These are phyloP conservation scores for Drosophila leontia DNA, from an alignment of 1,140 invertebrate genomes.

Conservation along the genomic window DNA sequence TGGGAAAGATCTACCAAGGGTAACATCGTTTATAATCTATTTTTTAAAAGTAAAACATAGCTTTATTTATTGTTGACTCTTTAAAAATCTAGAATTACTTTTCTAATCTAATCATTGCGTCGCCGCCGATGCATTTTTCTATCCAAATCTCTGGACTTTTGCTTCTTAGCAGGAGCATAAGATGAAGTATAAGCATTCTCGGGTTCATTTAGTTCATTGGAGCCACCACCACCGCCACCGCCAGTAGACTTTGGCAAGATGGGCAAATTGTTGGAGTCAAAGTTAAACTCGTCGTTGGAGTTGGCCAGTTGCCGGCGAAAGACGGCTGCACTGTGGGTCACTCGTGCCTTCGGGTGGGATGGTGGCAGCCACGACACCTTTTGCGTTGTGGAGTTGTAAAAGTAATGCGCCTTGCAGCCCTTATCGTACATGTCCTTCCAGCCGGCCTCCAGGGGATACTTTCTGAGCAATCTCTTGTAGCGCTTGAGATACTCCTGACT, in stretches of 20 bases:
- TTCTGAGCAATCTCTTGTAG: conserved; percentile 91
- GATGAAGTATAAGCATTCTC: conserved; percentile 31
- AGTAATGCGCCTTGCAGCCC: conserved; percentile 88
- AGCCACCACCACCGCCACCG: background rate
- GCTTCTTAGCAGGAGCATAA: conserved; percentile 44
- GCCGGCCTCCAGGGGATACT: conserved; percentile 95
- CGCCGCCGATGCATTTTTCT: conserved; percentile 56
- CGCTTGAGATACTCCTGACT: conserved; percentile 90
- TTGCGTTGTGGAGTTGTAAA: conserved; percentile 57
- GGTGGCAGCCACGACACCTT: conserved; percentile 97
- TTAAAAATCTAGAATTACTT: background rate
- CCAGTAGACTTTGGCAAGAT: conserved; percentile 9
- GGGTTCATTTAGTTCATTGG: conserved; percentile 20
- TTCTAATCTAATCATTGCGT: conserved; percentile 38
- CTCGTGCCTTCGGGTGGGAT: conserved; percentile 93
- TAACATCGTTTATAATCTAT: too few species aligned
- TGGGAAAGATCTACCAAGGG: too few species aligned
- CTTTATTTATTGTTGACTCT: background rate
- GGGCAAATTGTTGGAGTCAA: conserved; percentile 43
- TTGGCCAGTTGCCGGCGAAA: conserved; percentile 88
- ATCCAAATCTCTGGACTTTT: conserved; percentile 62
- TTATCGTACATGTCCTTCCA: conserved; percentile 98
- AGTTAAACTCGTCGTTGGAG: conserved; percentile 59
- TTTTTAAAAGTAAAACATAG: too few species aligned
- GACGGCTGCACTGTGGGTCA: conserved; percentile 93